These are phyloP conservation scores for Motacilla tschutschensis DNA, from an alignment of 2,113 vertebrate species.

Conservation along the genomic window DNA sequence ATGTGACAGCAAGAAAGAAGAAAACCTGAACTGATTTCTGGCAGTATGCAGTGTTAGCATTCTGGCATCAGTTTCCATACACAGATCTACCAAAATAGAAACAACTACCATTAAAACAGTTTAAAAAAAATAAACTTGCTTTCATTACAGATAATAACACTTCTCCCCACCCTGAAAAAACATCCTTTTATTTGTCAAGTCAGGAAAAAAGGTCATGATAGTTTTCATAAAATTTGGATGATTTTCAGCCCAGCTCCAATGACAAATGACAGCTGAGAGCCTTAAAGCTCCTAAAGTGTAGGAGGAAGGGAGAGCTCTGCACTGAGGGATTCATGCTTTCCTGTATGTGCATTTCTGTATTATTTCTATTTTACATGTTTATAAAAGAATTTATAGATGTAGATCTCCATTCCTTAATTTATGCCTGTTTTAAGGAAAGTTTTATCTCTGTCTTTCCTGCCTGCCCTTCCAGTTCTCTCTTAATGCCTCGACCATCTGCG, in stretches of 20 bases:
- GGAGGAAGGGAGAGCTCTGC: background rate
- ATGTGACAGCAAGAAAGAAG: background rate
- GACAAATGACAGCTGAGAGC: background rate
- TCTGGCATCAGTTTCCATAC: conserved; percentile 43
- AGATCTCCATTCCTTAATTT: background rate
- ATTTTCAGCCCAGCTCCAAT: conserved; percentile 27
- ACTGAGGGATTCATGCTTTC: background rate
- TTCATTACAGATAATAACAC: conserved; percentile 50
- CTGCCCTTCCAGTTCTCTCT: background rate
- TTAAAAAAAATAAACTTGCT: conserved; percentile 39
- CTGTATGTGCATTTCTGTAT: background rate
- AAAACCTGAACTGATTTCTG: conserved; percentile 19
- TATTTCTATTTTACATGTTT: background rate
- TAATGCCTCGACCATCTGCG: background rate
- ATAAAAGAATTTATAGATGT: background rate
- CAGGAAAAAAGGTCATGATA: conserved; percentile 41
- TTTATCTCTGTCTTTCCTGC: background rate
- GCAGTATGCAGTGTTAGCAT: conserved; percentile 28
- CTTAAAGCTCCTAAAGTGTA: background rate
- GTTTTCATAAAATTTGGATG: conserved; percentile 17
- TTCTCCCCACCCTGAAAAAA: conserved; percentile 45
- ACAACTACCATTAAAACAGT: conserved; percentile 15
- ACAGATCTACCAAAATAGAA: conserved; percentile 48
- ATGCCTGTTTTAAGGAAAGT: background rate
- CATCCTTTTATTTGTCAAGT: conserved; percentile 45